phyloP scores from a whole-genome alignment of 2,888 invertebrate species.

The Synanthedon andrenaeformis region DNA sequence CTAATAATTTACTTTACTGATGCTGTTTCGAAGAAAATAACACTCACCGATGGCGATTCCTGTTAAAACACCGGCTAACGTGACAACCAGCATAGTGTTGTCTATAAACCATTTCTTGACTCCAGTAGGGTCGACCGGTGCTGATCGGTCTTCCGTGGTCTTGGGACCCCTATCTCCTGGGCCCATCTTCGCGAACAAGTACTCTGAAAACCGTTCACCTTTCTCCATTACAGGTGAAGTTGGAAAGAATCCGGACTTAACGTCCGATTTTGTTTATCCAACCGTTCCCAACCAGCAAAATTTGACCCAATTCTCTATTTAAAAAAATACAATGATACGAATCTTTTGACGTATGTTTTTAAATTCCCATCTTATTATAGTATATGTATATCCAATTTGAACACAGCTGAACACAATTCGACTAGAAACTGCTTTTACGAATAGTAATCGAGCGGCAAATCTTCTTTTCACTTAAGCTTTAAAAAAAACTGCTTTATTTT shows the following conservation, averaged over 20 bases:
- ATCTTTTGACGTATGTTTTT: background rate
- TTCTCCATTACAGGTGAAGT: conserved; percentile 69
- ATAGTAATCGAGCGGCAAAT: background rate
- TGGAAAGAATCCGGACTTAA: conserved; percentile 10
- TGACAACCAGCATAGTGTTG: conserved; percentile 83
- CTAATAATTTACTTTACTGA: no score
- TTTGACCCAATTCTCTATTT: conserved; percentile 6
- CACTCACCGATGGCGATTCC: conserved; percentile 78
- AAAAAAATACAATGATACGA: background rate
- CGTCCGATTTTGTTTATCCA: conserved; percentile 2
- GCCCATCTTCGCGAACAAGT: conserved; percentile 85
- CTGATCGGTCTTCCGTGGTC: conserved; percentile 72
- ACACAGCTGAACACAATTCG: background rate
- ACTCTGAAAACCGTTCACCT: conserved; percentile 80
- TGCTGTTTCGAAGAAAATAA: background rate
- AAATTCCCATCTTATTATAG: background rate
- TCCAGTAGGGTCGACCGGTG: conserved; percentile 75
- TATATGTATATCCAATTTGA: background rate
- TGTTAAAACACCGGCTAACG: conserved; percentile 81
- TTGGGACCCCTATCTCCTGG: conserved; percentile 72
- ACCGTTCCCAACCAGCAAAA: conserved; percentile 2
- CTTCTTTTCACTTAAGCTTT: background rate
- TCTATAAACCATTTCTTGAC: conserved; percentile 77
- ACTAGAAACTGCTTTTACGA: background rate
- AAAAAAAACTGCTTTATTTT: background rate